Conservation (phyloP, 2,113 vertebrate genomes). For the Cyanoliseus patagonus region DNA sequence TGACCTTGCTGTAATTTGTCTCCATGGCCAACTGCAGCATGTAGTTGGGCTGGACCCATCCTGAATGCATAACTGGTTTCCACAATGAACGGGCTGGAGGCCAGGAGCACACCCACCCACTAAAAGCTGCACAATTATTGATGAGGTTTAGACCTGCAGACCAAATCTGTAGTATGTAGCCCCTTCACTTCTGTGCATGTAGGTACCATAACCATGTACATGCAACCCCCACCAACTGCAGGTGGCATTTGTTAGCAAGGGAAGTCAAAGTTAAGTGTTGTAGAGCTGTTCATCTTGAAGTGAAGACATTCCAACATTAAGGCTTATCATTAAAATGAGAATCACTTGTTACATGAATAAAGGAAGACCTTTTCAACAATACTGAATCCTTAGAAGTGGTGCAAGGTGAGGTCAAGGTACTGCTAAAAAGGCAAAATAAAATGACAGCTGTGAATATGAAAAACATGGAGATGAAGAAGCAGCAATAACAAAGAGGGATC, state of each 20-base stretch:
- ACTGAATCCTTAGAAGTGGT: not conserved
- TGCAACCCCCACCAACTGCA: accelerated
- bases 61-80: not conserved
- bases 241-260: not conserved
- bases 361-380: not conserved
- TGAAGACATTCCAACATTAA: not conserved
- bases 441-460: not conserved
- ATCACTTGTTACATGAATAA: not conserved
- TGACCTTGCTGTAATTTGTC: accelerated
- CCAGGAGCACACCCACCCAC: not conserved
- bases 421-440: not conserved
- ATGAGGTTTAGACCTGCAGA: not conserved
- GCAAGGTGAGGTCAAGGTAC: not conserved
- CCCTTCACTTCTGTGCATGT: accelerated
- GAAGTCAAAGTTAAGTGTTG: not conserved
- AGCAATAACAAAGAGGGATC: not conserved
- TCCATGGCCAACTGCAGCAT: not conserved
- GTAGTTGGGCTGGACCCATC: not conserved
- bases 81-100: accelerated
- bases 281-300: not conserved
- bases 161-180: not conserved
- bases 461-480: not conserved
- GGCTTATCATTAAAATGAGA: not conserved
- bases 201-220: accelerated
- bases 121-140: not conserved